A percentile compares a stretch with the other conserved stretches of the same genome.
These are phyloP conservation scores for Eurois occulta DNA, from an alignment of 2,888 invertebrate species.

Conservation along the genomic window DNA sequence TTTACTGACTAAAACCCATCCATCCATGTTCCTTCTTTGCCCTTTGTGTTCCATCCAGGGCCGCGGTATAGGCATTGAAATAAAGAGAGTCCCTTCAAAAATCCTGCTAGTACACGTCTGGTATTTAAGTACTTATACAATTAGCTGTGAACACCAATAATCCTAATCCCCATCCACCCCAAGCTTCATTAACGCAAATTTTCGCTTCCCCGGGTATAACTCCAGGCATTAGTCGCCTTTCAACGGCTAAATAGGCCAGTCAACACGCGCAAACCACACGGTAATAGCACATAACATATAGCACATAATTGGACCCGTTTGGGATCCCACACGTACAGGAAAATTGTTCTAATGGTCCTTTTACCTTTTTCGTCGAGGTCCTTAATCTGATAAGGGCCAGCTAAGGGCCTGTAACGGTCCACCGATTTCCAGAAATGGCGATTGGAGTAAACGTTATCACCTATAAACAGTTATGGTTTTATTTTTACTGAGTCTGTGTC, in stretches of 20 bases:
- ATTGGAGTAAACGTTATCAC: slow-evolving; percentile 53
- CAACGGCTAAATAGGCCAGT: slow-evolving; percentile 29
- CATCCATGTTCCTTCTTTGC: no score
- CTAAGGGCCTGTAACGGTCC: slow-evolving; percentile 52
- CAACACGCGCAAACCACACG: slow-evolving; percentile 38
- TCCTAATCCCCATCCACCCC: neutral
- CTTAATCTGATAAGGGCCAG: slow-evolving; percentile 63
- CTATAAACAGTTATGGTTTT: slow-evolving; percentile 38
- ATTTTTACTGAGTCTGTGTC: neutral
- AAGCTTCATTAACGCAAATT: slow-evolving; percentile 30
- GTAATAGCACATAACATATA: slow-evolving; percentile 30
- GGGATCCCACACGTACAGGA: slow-evolving; percentile 53
- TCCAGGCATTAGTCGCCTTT: slow-evolving; percentile 26
- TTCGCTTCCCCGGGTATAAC: slow-evolving; percentile 23
- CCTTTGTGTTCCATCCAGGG: no score
- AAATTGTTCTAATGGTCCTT: slow-evolving; percentile 62
- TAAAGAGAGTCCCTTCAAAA: neutral
- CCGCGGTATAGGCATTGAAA: neutral
- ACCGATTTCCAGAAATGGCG: slow-evolving; percentile 48
- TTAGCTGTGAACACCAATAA: slow-evolving; percentile 7
- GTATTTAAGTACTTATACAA: neutral
- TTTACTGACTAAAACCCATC: no score
- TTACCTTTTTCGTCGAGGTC: slow-evolving; percentile 57
- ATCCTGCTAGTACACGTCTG: neutral
- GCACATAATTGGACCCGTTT: slow-evolving; percentile 58